Percentiles rank a stretch among this genome's conserved stretches.
phyloP scores from a whole-genome alignment of 2,797 vertebrate genomes.

The Gymnothorax reevesii region DNA sequence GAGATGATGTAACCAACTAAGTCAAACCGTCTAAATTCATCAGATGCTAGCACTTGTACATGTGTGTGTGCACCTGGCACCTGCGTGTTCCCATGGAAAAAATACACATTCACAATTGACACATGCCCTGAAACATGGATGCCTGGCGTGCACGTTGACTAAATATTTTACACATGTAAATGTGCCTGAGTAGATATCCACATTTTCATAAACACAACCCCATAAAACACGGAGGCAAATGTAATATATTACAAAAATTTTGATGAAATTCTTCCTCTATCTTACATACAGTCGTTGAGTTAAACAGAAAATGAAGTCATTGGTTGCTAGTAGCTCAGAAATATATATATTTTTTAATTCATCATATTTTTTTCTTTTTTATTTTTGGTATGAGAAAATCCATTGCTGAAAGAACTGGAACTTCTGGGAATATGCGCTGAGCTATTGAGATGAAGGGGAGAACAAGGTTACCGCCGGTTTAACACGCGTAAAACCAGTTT shows the following conservation, averaged over 20 bases:
- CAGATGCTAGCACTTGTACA: not conserved
- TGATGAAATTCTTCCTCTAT: not conserved
- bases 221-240: conserved; percentile 17
- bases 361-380: not conserved
- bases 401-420: not conserved
- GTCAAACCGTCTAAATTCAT: conserved; percentile 46
- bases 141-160: conserved; percentile 22
- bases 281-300: not conserved
- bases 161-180: conserved; percentile 15
- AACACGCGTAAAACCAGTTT: conserved; percentile 47
- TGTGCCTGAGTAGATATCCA: conserved; percentile 15
- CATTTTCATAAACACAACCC: conserved; percentile 16
- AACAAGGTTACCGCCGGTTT: conserved; percentile 27
- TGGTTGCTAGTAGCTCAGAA: not conserved
- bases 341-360: not conserved
- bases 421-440: not conserved
- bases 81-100: not conserved
- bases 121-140: not conserved
- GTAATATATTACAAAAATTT: not conserved
- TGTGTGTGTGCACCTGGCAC: not conserved
- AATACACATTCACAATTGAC: not conserved
- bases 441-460: not conserved
- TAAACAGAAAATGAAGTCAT: not conserved
- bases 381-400: not conserved
- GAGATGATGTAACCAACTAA: conserved; percentile 63